A percentile compares a stretch with the other conserved stretches of the same genome.
Evolutionary conservation across 2,797 vertebrate genomes (phyloP).

Genomic region (Chanos chanos): DNA sequence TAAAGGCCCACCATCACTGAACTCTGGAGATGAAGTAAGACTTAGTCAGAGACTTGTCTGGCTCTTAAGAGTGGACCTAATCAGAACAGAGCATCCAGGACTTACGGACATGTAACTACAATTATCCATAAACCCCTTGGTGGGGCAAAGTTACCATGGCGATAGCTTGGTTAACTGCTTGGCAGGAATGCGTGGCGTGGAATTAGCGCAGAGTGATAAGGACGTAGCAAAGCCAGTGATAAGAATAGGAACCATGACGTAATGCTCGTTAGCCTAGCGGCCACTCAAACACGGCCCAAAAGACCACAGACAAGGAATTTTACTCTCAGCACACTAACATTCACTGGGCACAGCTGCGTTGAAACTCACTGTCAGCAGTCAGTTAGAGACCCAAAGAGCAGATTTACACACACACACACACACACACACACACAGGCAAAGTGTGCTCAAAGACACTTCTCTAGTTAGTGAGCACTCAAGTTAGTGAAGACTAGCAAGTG

Average conservation of each 20-base stretch:
- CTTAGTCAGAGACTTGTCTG: too few relatives aligned
- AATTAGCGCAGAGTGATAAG: slow-evolving; percentile 18
- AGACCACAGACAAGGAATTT: too few relatives aligned
- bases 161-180: slow-evolving; percentile 6
- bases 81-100: background rate
- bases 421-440: background rate
- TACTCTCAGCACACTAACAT: too few relatives aligned
- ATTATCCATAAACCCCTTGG: too few relatives aligned
- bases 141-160: slow-evolving; percentile 13
- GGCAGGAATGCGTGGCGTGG: slow-evolving; percentile 6
- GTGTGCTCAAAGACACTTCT: too few relatives aligned
- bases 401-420: background rate
- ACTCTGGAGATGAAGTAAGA: too few relatives aligned
- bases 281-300: too few relatives aligned
- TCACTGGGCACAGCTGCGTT: too few relatives aligned
- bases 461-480: too few relatives aligned
- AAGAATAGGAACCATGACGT: background rate
- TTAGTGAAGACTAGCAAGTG: too few relatives aligned
- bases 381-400: background rate
- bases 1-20: too few relatives aligned
- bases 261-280: background rate
- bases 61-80: background rate
- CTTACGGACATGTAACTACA: too few relatives aligned
- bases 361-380: background rate
- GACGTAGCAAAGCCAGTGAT: slow-evolving; percentile 1